Base-by-base conservation (phyloP, 2,888 invertebrate species). In the Acanthococcus lagerstroemiae region DNA sequence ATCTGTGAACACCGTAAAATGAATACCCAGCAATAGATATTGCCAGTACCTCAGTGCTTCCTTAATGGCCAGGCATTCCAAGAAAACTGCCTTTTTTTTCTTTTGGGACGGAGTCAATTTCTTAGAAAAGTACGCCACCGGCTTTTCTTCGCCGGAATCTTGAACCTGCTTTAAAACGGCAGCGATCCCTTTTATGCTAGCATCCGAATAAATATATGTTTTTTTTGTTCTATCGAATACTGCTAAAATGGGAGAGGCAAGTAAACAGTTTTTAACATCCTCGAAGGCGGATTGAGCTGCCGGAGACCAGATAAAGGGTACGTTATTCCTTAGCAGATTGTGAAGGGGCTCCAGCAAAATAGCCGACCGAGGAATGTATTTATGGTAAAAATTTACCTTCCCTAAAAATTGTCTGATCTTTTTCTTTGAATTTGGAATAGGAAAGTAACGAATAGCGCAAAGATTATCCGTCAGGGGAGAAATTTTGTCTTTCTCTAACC, bases 81-180 rank as follows among this genome's bases (percentile, higher is more conserved):
- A 25, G 22, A 63, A 65, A 19, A 68, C 58, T 17, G 66, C 66
- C 44, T 67, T 68, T 48, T 67, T 66, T 55, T 67, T 68, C 44
- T 70, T 70, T 69, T 70, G 69, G 26, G 45, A 7, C n/a, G 71
- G 69, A 54, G 69, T 72, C 17, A 71, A 58, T 68, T 72, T 72
- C 67, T 71, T 70, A 63, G 70, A 71, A 57, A 70, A 71, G 58
- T 67, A 71, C 9, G 70, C 71, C 52, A 70, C 70, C 26, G 70
- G 46, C 45, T 63, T 67, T 70, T 54, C 65, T 60, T 63, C 25
- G 19, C 66, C 67, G 68, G 70, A 66, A 52, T 17, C 1, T 56
- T 72, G 69, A 58, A 50, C 52, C 52, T 72, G 71, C 68, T 72
- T 72, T 24, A 71, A 60, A 27, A 69, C 66, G 65, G 70, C 70